phyloP scores from a whole-genome alignment of 2,113 vertebrate species.

The Clarias batrachus region DNA sequence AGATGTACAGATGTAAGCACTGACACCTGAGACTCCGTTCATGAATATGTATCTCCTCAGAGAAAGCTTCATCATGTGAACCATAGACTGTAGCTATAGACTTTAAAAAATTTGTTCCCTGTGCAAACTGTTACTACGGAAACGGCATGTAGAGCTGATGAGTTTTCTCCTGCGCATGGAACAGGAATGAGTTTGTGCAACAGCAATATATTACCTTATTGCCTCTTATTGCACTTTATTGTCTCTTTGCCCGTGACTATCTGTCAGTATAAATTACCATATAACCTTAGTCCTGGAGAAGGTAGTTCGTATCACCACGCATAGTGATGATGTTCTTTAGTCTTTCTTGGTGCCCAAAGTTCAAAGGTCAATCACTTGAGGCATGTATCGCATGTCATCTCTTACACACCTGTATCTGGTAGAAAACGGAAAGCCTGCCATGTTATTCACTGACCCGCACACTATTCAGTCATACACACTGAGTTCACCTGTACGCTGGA shows the following conservation, averaged over 20 bases:
- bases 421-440: too few species aligned
- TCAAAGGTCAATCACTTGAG: slow-evolving; percentile 18
- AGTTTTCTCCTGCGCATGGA: not conserved
- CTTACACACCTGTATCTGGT: not conserved
- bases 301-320: not conserved
- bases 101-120: too few species aligned
- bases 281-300: not conserved
- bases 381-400: not conserved
- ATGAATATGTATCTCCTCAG: not conserved
- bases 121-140: too few species aligned
- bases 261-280: slow-evolving; percentile 12
- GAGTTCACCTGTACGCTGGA: not conserved
- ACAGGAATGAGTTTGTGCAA: not conserved
- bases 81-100: too few species aligned
- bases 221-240: not conserved
- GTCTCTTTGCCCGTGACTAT: not conserved
- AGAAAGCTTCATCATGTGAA: too few species aligned
- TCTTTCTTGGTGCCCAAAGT: not conserved
- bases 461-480: not conserved
- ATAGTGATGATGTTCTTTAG: not conserved
- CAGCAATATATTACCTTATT: not conserved
- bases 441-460: not conserved
- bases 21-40: not conserved
- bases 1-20: not conserved
- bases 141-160: not conserved